Evolutionary conservation across 2,888 invertebrate species (phyloP), one percentile per base, ranked within the genome.

Genomic region (Noctua janthina): DNA sequence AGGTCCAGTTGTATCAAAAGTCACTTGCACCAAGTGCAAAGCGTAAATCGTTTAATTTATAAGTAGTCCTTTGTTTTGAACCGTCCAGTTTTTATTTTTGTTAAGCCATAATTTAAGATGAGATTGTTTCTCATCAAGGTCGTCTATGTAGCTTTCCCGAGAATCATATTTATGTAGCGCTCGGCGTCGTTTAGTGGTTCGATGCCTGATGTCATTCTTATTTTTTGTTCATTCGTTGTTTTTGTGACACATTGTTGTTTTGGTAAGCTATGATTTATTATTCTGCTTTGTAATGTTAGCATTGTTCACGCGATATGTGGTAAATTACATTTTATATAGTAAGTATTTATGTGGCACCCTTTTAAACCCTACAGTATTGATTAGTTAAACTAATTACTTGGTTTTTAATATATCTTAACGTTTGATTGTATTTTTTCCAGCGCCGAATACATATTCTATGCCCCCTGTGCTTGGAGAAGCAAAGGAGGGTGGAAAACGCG

Each of bases 371-470:
- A 51, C n/a, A 29, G n/a, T 54, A 73, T 64, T 66, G 66, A 81
- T 74, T 15, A 17, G 8, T 74, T 17, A 17, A 4, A 23, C 13
- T 23, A 66, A 13, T 11, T 35, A 67, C 1, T 73, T 75, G 6
- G 35, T 23, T 64, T 13, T 29, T 39, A 39, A 10, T 66, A 66
- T 64, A 35, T 69, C 11, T 20, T 78, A 75, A 64, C 29, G 51
- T 73, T 69, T 54, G 7, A 56, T 74, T 76, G 67, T 87, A 74
- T 82, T 8, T 56, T 87, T 96, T 96, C 73, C 96, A 99, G 99
- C 98, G 92, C 99, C 99, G 78, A 99, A 99, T 95, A 98, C 98
- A 86, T 99, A 99, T 97, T 98, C 98, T 92, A 98, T 99, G 95
- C 98, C 98, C 83, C 98, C 98, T 75, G 98, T 98, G 78, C 97